phyloP scores from a whole-genome alignment of 2,888 invertebrate species.

The Tipula lateralis region DNA sequence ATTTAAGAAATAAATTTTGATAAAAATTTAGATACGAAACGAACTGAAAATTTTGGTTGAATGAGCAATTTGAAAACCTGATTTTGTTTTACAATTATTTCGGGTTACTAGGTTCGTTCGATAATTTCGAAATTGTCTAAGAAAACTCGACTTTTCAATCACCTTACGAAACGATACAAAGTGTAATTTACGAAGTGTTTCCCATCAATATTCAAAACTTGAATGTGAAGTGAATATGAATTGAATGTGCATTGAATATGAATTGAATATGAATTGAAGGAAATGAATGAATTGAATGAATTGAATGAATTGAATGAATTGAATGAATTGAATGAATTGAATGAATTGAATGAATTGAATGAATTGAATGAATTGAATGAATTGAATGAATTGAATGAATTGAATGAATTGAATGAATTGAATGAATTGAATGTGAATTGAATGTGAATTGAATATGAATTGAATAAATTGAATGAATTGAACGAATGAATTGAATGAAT shows the following conservation, averaged over 20 bases:
- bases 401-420: background rate
- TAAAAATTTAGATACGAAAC: background rate
- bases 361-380: too few relatives aligned
- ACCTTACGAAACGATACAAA: background rate
- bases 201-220: background rate
- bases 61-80: background rate
- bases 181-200: background rate
- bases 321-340: too few relatives aligned
- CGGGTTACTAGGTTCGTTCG: background rate
- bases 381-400: background rate
- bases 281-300: background rate
- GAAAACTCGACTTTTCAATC: too few relatives aligned
- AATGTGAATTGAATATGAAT: too few relatives aligned
- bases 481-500: too few relatives aligned
- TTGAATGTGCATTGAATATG: background rate
- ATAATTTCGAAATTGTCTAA: background rate
- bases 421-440: background rate
- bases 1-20: background rate
- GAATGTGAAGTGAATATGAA: background rate
- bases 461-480: too few relatives aligned
- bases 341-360: background rate
- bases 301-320: background rate
- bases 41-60: background rate
- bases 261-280: background rate
- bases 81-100: background rate